Evolutionary conservation across 2,113 vertebrate species (phyloP).

Genomic region (Abramis brama): DNA sequence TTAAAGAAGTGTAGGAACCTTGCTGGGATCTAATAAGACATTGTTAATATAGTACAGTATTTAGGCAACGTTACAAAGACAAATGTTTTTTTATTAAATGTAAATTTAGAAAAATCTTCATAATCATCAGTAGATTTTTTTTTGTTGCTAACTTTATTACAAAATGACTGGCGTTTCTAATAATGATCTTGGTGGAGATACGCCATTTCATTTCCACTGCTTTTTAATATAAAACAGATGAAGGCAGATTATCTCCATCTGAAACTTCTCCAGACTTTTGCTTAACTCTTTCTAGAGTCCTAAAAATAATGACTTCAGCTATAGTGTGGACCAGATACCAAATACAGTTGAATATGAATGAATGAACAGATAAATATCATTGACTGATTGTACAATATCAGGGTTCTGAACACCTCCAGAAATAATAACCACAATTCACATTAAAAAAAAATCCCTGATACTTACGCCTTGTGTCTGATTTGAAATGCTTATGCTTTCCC

Average conservation of each 20-base stretch:
- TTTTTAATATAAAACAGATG: conserved; percentile 5
- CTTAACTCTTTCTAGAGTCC: neutral
- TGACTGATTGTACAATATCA: neutral
- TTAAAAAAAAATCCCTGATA: neutral
- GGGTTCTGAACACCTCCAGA: neutral
- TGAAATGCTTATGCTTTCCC: neutral
- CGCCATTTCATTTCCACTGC: neutral
- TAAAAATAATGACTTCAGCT: neutral
- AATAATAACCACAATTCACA: neutral
- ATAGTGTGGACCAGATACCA: neutral
- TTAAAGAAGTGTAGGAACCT: neutral
- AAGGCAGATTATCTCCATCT: neutral
- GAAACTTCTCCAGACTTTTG: conserved; percentile 17
- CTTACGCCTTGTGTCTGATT: neutral
- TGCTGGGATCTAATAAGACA: neutral
- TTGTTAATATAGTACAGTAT: neutral
- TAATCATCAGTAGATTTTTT: neutral
- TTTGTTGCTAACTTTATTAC: neutral
- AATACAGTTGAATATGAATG: neutral
- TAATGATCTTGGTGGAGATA: conserved; percentile 8
- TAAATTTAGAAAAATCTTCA: neutral
- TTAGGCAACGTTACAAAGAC: neutral
- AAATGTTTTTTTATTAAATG: conserved; percentile 5
- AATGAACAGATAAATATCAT: neutral
- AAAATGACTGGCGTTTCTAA: conserved; percentile 28